These are phyloP conservation scores for Antheraea yamamai DNA, from an alignment of 2,888 invertebrate genomes.

Conservation along the genomic window DNA sequence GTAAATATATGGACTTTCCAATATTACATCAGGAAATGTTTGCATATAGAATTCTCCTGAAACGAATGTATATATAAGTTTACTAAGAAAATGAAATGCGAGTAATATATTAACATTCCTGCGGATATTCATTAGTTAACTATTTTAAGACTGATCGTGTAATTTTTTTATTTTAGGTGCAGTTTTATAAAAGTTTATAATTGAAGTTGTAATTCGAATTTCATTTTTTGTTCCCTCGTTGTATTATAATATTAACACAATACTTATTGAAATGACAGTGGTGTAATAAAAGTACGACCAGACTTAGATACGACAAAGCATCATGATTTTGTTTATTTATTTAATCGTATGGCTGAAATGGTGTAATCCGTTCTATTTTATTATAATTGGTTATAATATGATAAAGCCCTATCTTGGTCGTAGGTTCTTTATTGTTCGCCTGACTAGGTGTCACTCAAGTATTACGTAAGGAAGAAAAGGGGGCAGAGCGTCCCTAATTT, in stretches of 20 bases:
- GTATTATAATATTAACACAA: not conserved
- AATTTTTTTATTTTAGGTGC: conserved; percentile 22
- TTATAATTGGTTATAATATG: no score
- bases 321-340: no score
- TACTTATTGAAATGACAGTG: not conserved
- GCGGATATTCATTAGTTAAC: conserved; percentile 16
- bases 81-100: not conserved
- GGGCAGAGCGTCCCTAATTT: no score
- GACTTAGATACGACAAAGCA: not conserved
- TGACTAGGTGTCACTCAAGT: not conserved
- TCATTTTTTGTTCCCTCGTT: not conserved
- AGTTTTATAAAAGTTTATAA: conserved; percentile 16
- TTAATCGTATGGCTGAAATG: no score
- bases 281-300: not conserved
- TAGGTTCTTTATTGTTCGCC: not conserved
- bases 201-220: not conserved
- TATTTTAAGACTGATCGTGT: conserved; percentile 44
- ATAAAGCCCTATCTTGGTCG: not conserved
- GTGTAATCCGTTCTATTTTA: no score
- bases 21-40: conserved; percentile 10
- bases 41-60: not conserved
- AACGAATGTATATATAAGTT: not conserved
- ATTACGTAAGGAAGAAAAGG: no score
- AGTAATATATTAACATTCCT: not conserved
- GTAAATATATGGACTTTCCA: not conserved